These are phyloP conservation scores for Intellagama lesueurii DNA, from an alignment of 2,797 vertebrate species.

Conservation along the genomic window DNA sequence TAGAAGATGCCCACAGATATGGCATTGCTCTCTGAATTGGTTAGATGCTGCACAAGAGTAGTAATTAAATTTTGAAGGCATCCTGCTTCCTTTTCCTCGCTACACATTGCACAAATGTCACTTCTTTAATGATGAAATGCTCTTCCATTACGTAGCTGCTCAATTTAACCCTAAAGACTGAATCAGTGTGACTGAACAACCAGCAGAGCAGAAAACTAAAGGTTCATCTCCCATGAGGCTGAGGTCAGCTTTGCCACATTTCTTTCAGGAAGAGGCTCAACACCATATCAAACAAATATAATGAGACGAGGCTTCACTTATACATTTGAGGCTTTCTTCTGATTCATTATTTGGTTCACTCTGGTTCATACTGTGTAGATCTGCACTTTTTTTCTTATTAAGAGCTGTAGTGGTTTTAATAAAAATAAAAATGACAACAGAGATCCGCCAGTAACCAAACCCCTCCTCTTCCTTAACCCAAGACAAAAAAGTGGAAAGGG, in stretches of 20 bases:
- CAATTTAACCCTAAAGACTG: constrained; percentile 39
- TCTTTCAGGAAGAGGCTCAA: constrained; percentile 32
- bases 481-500: too few species aligned
- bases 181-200: constrained; percentile 27
- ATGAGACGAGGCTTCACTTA: background rate
- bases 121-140: constrained; percentile 27
- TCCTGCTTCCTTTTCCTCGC: constrained; percentile 7
- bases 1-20: background rate
- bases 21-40: background rate
- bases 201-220: constrained; percentile 38
- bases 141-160: constrained; percentile 27
- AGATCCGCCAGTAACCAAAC: background rate
- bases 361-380: background rate
- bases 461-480: background rate
- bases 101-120: constrained; percentile 11
- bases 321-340: constrained; percentile 3
- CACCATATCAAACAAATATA: constrained; percentile 27
- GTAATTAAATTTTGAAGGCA: constrained; percentile 16
- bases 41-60: background rate
- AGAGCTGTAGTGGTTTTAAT: background rate
- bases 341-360: constrained; percentile 2
- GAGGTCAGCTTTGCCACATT: constrained; percentile 38
- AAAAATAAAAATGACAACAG: background rate
- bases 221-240: constrained; percentile 27
- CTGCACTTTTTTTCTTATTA: background rate